Conservation (phyloP, 2,113 vertebrate genomes). For the Peromyscus maniculatus region DNA sequence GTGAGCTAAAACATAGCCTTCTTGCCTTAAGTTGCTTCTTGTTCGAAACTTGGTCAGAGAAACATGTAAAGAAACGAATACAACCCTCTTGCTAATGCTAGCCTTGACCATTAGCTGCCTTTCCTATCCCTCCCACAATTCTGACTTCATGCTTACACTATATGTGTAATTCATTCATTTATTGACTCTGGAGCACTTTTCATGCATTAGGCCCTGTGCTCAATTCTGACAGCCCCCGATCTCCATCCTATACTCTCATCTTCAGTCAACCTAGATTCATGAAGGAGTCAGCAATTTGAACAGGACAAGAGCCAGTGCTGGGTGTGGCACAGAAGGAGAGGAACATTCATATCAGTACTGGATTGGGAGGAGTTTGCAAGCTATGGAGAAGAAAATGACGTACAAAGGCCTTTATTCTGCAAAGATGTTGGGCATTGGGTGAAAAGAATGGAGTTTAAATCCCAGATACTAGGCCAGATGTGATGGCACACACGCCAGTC, state of each 20-base stretch:
- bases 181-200: background rate
- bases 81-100: background rate
- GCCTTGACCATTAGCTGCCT: background rate
- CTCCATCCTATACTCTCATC: background rate
- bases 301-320: background rate
- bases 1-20: background rate
- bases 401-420: background rate
- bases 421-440: background rate
- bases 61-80: background rate
- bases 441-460: conserved; percentile 23
- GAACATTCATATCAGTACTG: background rate
- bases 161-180: background rate
- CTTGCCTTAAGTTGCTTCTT: background rate
- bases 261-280: background rate
- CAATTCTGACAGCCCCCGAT: background rate
- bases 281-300: background rate
- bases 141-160: background rate
- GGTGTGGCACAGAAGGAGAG: background rate
- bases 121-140: background rate
- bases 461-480: background rate
- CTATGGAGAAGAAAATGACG: background rate
- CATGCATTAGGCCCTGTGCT: background rate
- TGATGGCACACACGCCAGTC: background rate
- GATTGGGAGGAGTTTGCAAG: background rate
- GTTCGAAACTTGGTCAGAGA: background rate